Conservation (phyloP, 1,140 invertebrate genomes). For the Ephestia elutella region DNA sequence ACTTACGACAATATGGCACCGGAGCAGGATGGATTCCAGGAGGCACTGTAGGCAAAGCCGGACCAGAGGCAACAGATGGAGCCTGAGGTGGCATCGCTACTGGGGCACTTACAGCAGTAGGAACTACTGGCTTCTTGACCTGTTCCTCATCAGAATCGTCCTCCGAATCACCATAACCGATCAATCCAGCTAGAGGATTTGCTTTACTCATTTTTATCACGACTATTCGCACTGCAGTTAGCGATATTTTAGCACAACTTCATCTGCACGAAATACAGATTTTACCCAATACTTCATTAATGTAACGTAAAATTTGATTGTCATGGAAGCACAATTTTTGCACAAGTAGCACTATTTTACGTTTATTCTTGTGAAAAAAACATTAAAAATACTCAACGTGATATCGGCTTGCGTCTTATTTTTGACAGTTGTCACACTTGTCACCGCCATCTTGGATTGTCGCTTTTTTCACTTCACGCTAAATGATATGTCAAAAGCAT, state of each 20-base stretch:
- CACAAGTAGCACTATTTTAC: no score
- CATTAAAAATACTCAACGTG: no score
- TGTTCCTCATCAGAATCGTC: slow-evolving; percentile 48
- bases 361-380: no score
- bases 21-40: slow-evolving; percentile 53
- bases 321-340: no score
- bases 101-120: slow-evolving; percentile 2
- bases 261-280: not conserved
- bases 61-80: slow-evolving; percentile 10
- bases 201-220: slow-evolving; percentile 41
- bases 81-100: not conserved
- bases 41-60: slow-evolving; percentile 9
- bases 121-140: not conserved
- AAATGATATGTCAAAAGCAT: no score
- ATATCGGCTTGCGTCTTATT: no score
- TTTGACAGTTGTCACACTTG: no score
- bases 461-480: no score
- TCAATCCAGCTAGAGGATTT: slow-evolving; percentile 51
- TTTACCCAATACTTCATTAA: not conserved
- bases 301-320: not conserved
- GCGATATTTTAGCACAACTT: not conserved
- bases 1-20: slow-evolving; percentile 61
- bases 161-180: slow-evolving; percentile 63
- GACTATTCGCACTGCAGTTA: not conserved
- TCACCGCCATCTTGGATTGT: no score